Conservation (phyloP, 2,888 invertebrate species). For the Brachylomia viminalis region DNA sequence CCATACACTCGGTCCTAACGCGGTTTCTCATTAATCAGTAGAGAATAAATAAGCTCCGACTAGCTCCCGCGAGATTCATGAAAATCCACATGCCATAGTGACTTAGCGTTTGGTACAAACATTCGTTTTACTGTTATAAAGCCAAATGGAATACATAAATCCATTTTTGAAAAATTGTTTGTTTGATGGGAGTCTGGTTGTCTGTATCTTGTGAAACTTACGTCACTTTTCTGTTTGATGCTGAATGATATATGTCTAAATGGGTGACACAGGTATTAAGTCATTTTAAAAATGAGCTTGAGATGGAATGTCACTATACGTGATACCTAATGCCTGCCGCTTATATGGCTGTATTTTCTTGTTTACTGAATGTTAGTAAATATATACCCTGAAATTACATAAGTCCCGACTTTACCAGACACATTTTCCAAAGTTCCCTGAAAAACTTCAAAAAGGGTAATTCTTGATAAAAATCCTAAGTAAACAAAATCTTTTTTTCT, state of each 20-base stretch:
- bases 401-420: background rate
- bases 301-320: no score
- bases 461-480: slow-evolving; percentile 44
- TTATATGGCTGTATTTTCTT: background rate
- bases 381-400: slow-evolving; percentile 3
- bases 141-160: background rate
- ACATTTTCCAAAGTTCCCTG: background rate
- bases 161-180: no score
- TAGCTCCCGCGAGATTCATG: slow-evolving; percentile 55
- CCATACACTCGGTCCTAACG: slow-evolving; percentile 43
- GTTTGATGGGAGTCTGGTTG: no score
- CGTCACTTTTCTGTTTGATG: background rate
- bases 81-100: slow-evolving; percentile 54
- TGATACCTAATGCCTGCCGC: background rate
- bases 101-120: slow-evolving; percentile 27
- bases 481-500: slow-evolving; percentile 51
- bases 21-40: slow-evolving; percentile 68
- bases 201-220: background rate
- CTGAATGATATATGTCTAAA: no score
- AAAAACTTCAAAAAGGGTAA: slow-evolving; percentile 7
- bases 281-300: background rate
- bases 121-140: background rate
- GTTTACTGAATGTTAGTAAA: slow-evolving; percentile 1
- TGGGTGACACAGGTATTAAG: no score
- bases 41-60: slow-evolving; percentile 67